Percentiles rank a stretch among this genome's conserved stretches.
These are phyloP conservation scores for Drosophila recens DNA, from an alignment of 2,888 invertebrate species.

Conservation along the genomic window DNA sequence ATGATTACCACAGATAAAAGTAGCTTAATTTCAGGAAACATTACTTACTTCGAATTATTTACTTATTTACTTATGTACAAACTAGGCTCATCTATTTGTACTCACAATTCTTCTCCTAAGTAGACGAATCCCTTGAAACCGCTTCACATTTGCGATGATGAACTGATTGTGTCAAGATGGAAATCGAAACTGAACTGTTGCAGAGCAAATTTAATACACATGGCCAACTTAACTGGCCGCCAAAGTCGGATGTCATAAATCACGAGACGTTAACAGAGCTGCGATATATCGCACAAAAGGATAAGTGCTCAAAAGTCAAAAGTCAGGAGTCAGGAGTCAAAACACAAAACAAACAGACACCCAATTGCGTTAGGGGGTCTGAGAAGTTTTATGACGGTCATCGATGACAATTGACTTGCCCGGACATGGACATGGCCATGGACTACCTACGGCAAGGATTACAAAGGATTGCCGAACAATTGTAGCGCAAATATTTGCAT, in stretches of 20 bases:
- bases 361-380: conserved; percentile 35
- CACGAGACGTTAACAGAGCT: conserved; percentile 42
- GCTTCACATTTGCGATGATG: conserved; percentile 15
- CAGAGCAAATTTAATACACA: conserved; percentile 36
- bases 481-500: conserved; percentile 77
- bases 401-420: conserved; percentile 63
- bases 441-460: conserved; percentile 76
- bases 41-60: no score
- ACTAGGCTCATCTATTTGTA: not conserved
- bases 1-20: conserved; percentile 4
- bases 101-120: not conserved
- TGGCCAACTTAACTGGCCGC: conserved; percentile 45
- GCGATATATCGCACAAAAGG: conserved; percentile 39
- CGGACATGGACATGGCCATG: conserved; percentile 24
- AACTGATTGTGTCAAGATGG: conserved; percentile 53
- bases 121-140: not conserved
- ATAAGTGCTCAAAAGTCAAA: conserved; percentile 51
- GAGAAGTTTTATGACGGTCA: conserved; percentile 70
- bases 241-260: conserved; percentile 71
- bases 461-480: conserved; percentile 78
- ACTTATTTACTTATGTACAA: not conserved
- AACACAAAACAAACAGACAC: conserved; percentile 64
- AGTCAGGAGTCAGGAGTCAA: conserved; percentile 59
- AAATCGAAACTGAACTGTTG: conserved; percentile 61
- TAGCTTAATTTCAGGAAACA: no score